Percentiles rank a stretch among this genome's conserved stretches.
phyloP scores from a whole-genome alignment of 2,888 invertebrate species.

The Parthenolecanium corni region DNA sequence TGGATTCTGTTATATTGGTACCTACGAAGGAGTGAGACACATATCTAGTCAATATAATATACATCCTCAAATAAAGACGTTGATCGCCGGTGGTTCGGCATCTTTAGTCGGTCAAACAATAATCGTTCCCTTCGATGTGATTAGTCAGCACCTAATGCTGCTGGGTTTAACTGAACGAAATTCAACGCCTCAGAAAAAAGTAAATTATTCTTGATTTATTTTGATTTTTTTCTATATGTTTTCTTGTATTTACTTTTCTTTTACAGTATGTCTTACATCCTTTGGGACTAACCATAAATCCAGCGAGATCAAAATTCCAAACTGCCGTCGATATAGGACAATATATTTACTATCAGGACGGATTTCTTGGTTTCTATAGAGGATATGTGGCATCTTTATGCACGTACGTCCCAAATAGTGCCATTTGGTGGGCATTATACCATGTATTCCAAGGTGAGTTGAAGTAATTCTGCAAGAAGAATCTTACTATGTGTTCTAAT shows the following conservation, averaged over 20 bases:
- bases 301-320: slow-evolving; percentile 50
- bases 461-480: background rate
- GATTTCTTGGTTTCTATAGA: slow-evolving; percentile 78
- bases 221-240: background rate
- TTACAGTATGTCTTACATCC: slow-evolving; percentile 54
- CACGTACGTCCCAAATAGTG: slow-evolving; percentile 90
- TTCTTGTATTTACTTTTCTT: background rate
- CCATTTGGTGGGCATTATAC: slow-evolving; percentile 96
- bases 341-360: slow-evolving; percentile 69
- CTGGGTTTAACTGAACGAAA: slow-evolving; percentile 49
- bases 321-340: slow-evolving; percentile 62
- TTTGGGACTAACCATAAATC: slow-evolving; percentile 55
- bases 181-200: slow-evolving; percentile 27
- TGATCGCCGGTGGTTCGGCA: slow-evolving; percentile 81
- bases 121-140: slow-evolving; percentile 90
- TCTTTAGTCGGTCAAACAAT: slow-evolving; percentile 89
- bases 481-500: background rate
- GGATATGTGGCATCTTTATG: slow-evolving; percentile 86
- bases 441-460: slow-evolving; percentile 75
- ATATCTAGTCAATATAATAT: slow-evolving; percentile 53
- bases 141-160: slow-evolving; percentile 95
- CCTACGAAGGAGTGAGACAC: slow-evolving; percentile 83
- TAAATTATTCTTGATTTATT: slow-evolving; percentile 8
- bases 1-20: slow-evolving; percentile 83
- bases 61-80: slow-evolving; percentile 57